phyloP scores from a whole-genome alignment of 2,888 invertebrate species.

The Mesochorus sp. region DNA sequence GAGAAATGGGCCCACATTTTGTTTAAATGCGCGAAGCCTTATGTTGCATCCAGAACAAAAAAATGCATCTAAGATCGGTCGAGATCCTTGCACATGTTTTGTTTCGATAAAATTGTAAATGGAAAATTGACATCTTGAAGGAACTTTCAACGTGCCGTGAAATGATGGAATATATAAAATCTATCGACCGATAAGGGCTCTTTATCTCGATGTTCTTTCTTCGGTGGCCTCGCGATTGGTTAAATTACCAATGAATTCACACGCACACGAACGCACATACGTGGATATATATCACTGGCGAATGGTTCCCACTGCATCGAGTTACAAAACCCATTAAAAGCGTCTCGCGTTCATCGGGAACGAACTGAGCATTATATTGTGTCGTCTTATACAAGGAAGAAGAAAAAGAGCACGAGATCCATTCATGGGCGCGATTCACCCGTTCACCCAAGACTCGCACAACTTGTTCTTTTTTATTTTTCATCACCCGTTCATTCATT shows the following conservation, averaged over 20 bases:
- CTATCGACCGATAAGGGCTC: too few species aligned
- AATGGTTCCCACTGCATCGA: slow-evolving; percentile 81
- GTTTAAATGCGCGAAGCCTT: slow-evolving; percentile 17
- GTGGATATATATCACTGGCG: slow-evolving; percentile 74
- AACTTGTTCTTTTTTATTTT: slow-evolving; percentile 10
- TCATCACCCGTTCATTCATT: slow-evolving; percentile 57
- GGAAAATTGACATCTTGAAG: too few species aligned
- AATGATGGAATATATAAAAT: too few species aligned
- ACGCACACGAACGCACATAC: too few species aligned
- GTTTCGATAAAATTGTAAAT: neutral
- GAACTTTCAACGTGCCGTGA: too few species aligned
- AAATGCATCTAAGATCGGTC: too few species aligned
- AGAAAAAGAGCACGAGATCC: slow-evolving; percentile 71
- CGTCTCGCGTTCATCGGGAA: slow-evolving; percentile 59
- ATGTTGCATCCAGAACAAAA: neutral
- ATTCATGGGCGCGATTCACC: slow-evolving; percentile 74
- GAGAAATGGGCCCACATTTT: slow-evolving; percentile 36
- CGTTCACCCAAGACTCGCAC: slow-evolving; percentile 63
- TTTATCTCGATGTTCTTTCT: neutral
- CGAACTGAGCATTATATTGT: slow-evolving; percentile 70
- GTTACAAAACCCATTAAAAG: slow-evolving; percentile 73
- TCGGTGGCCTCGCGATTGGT: neutral
- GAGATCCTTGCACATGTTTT: too few species aligned
- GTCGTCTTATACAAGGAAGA: slow-evolving; percentile 66
- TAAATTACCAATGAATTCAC: neutral